Evolutionary conservation across 2,113 vertebrate species (phyloP).

Genomic region (Sterna hirundo): DNA sequence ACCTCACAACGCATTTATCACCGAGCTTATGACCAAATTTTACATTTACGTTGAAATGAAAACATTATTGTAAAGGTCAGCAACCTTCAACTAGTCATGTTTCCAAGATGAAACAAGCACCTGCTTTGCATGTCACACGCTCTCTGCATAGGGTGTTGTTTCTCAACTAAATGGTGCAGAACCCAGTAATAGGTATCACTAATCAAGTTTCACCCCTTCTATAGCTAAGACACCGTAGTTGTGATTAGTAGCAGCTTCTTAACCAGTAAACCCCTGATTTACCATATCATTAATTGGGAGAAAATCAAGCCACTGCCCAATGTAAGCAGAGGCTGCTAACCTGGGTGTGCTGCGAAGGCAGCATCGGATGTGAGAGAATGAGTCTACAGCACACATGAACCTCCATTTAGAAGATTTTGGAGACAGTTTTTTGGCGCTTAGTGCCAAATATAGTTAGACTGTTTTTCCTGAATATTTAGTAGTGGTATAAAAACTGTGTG

Average conservation of each 20-base stretch:
- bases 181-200: neutral
- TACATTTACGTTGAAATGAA: neutral
- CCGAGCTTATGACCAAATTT: neutral
- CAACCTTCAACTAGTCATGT: neutral
- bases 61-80: neutral
- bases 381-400: neutral
- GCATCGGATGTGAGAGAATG: accelerated
- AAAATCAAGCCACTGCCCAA: neutral
- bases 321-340: neutral
- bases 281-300: neutral
- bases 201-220: neutral
- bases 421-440: neutral
- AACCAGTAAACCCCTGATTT: neutral
- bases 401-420: neutral
- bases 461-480: neutral
- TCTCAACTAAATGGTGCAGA: neutral
- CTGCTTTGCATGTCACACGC: neutral
- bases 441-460: neutral
- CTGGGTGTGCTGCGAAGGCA: neutral
- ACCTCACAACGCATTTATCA: neutral
- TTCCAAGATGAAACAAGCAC: neutral
- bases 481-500: neutral
- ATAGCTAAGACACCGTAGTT: neutral
- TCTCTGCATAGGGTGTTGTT: neutral
- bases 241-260: neutral